These are phyloP conservation scores for Temnothorax ravouxi DNA, from an alignment of 2,888 invertebrate species.

Conservation along the genomic window DNA sequence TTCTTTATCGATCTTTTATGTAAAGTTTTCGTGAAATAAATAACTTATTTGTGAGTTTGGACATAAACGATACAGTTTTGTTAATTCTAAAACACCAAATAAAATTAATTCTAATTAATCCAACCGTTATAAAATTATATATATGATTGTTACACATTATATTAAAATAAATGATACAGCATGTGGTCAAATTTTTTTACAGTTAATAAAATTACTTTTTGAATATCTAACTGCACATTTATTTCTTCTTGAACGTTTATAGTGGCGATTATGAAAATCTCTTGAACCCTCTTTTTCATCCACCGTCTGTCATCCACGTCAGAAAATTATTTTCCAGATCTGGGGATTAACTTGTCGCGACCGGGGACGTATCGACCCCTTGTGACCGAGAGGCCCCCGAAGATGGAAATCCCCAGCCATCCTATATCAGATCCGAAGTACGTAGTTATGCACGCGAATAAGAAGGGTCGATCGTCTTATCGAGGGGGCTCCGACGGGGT, in stretches of 20 bases:
- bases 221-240: constrained; percentile 3
- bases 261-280: constrained; percentile 48
- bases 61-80: not conserved
- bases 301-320: constrained; percentile 43
- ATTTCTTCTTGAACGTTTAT: constrained; percentile 22
- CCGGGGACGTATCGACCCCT: constrained; percentile 54
- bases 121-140: not conserved
- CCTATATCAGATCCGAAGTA: constrained; percentile 71
- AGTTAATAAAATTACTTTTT: not conserved
- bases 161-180: not conserved
- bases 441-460: constrained; percentile 76
- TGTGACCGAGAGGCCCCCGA: constrained; percentile 42
- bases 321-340: constrained; percentile 73
- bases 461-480: constrained; percentile 78
- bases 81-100: not conserved
- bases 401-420: constrained; percentile 56
- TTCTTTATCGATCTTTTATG: constrained; percentile 6
- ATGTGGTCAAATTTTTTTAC: not conserved
- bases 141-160: not conserved
- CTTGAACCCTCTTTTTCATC: constrained; percentile 48
- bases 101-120: not conserved
- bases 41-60: not conserved
- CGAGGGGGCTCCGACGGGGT: constrained; percentile 66
- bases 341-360: constrained; percentile 68
- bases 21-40: not conserved